These are phyloP conservation scores for Samia ricini DNA, from an alignment of 1,140 invertebrate species.

Conservation along the genomic window DNA sequence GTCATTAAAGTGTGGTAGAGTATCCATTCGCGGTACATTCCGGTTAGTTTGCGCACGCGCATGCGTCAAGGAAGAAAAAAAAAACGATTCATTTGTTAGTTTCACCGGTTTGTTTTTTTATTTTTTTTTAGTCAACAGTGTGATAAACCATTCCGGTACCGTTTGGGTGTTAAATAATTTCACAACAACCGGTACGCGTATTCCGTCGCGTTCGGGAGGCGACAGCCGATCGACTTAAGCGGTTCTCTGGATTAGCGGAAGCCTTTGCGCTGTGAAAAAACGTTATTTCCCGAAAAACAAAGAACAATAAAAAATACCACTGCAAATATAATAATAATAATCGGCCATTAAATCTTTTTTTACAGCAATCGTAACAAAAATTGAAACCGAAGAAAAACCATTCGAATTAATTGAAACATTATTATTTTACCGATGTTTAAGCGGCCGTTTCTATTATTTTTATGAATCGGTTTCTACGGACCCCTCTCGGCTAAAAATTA, in stretches of 20 bases:
- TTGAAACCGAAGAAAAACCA: conserved; percentile 28
- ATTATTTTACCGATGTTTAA: conserved; percentile 64
- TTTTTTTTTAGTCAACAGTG: neutral
- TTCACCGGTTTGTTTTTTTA: neutral
- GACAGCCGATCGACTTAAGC: conserved; percentile 34
- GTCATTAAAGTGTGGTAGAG: too few relatives aligned
- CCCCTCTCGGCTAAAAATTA: conserved; percentile 76
- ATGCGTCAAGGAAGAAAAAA: neutral
- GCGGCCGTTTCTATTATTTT: conserved; percentile 60
- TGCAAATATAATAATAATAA: conserved; percentile 26
- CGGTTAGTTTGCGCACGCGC: too few relatives aligned
- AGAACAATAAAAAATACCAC: conserved; percentile 33
- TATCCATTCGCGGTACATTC: too few relatives aligned
- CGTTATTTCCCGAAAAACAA: conserved; percentile 37
- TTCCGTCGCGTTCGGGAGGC: conserved; percentile 42
- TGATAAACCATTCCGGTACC: neutral
- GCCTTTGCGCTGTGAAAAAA: conserved; percentile 45
- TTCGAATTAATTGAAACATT: neutral
- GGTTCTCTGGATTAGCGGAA: conserved; percentile 47
- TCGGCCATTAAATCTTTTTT: conserved; percentile 37
- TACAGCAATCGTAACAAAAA: conserved; percentile 37
- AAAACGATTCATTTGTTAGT: neutral
- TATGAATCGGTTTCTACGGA: conserved; percentile 67
- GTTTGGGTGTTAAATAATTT: neutral
- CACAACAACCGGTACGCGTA: conserved; percentile 10